Percentiles rank a stretch among this genome's conserved stretches.
Conservation (phyloP, 2,113 vertebrate genomes). For the Colius striatus region DNA sequence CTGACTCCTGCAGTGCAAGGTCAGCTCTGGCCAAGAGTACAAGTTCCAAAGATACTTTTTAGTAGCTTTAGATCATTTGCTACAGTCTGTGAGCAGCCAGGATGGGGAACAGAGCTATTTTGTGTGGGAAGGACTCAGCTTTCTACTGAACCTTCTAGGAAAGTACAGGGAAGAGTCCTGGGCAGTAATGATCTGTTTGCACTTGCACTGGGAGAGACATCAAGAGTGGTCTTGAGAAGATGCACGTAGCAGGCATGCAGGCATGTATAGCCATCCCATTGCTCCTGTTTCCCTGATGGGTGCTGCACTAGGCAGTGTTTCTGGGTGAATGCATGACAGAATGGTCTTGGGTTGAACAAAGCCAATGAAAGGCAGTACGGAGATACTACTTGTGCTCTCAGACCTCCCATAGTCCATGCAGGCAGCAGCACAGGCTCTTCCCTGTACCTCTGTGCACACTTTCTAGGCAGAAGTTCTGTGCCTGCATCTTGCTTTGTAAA, state of each 20-base stretch:
- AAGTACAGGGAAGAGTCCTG: neutral
- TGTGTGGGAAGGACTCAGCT: neutral
- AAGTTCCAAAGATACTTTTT: neutral
- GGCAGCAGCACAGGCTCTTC: neutral
- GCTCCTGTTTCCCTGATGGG: neutral
- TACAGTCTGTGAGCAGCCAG: neutral
- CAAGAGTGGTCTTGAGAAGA: neutral
- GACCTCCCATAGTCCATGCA: neutral
- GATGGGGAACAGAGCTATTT: neutral
- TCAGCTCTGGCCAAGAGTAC: neutral
- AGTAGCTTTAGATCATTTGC: neutral
- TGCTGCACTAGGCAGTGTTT: neutral
- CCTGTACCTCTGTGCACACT: neutral
- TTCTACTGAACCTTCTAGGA: neutral
- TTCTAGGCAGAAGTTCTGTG: neutral
- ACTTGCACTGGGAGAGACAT: neutral
- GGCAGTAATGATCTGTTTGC: fast-evolving
- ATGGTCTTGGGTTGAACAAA: neutral
- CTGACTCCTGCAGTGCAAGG: neutral
- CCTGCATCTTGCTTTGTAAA: neutral
- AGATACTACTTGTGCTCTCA: neutral
- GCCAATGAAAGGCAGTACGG: neutral
- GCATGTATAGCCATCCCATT: neutral
- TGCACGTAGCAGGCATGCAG: neutral
- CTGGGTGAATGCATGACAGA: neutral